Evolutionary conservation across 2,888 invertebrate species (phyloP).

Genomic region (Lobophora halterata): DNA sequence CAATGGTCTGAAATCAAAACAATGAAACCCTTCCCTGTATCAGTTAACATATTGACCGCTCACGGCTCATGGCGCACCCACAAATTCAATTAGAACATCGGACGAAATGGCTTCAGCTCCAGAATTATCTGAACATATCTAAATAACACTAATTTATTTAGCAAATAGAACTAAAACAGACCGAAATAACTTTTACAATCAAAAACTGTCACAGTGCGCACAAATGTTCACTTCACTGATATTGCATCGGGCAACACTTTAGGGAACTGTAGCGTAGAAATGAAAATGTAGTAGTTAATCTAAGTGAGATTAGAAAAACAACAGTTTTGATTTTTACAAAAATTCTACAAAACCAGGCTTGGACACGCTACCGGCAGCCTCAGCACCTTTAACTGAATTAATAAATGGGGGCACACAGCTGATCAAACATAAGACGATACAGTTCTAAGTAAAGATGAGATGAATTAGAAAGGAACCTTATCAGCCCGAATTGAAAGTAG

Average conservation of each 20-base stretch:
- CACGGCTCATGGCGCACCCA: conserved; percentile 38
- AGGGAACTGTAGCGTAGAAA: neutral
- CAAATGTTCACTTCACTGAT: conserved; percentile 16
- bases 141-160: conserved; percentile 28
- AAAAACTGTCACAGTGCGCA: conserved; percentile 22
- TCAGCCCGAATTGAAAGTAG: conserved; percentile 27
- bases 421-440: conserved; percentile 65
- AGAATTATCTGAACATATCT: conserved; percentile 23
- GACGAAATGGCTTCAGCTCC: conserved; percentile 36
- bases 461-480: conserved; percentile 55
- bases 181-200: conserved; percentile 35
- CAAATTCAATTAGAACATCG: conserved; percentile 48
- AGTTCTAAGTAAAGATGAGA: conserved; percentile 45
- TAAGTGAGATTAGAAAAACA: no score
- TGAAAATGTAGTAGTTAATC: no score
- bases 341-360: conserved; percentile 38
- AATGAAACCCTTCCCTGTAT: conserved; percentile 28
- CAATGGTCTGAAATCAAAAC: neutral
- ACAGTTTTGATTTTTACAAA: neutral
- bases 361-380: conserved; percentile 56
- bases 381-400: conserved; percentile 67
- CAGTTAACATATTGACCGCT: conserved; percentile 37
- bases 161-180: conserved; percentile 42
- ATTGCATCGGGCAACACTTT: conserved; percentile 1
- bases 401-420: conserved; percentile 73